These are phyloP conservation scores for Limnephilus auricula DNA, from an alignment of 2,888 invertebrate species.

Conservation along the genomic window DNA sequence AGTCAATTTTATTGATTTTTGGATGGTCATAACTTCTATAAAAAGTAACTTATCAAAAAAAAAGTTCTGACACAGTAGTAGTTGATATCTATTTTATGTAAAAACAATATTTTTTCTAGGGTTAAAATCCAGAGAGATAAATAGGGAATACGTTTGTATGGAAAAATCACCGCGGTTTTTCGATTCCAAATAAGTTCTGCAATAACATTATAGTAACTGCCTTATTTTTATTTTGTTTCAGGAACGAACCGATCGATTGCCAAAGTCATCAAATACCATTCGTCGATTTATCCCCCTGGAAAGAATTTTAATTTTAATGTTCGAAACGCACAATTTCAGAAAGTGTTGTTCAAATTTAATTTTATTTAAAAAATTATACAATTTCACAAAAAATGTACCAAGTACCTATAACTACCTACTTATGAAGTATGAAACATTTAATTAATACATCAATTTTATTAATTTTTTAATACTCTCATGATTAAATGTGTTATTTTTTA, in stretches of 20 bases:
- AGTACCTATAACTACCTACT: not conserved
- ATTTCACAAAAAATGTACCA: not conserved
- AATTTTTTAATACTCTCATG: not conserved
- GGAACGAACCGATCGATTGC: constrained; percentile 83
- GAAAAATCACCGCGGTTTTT: too few relatives aligned
- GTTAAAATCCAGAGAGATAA: too few relatives aligned
- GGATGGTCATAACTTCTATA: too few relatives aligned
- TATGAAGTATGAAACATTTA: not conserved
- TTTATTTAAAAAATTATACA: not conserved
- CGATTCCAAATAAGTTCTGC: too few relatives aligned
- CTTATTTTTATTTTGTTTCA: constrained; percentile 71
- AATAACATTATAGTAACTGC: too few relatives aligned
- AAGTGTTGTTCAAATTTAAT: not conserved
- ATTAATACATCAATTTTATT: not conserved
- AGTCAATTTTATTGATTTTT: too few relatives aligned
- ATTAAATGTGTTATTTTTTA: not conserved
- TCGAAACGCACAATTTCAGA: not conserved
- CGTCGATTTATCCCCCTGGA: constrained; percentile 82
- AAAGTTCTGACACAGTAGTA: too few relatives aligned
- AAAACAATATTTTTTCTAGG: too few relatives aligned
- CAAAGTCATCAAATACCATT: constrained; percentile 78
- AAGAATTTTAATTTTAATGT: constrained; percentile 68
- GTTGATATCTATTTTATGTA: too few relatives aligned
- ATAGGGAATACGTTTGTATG: too few relatives aligned
- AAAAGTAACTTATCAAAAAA: too few relatives aligned